phyloP scores from a whole-genome alignment of 2,797 vertebrate species.

The Microcaecilia unicolor region DNA sequence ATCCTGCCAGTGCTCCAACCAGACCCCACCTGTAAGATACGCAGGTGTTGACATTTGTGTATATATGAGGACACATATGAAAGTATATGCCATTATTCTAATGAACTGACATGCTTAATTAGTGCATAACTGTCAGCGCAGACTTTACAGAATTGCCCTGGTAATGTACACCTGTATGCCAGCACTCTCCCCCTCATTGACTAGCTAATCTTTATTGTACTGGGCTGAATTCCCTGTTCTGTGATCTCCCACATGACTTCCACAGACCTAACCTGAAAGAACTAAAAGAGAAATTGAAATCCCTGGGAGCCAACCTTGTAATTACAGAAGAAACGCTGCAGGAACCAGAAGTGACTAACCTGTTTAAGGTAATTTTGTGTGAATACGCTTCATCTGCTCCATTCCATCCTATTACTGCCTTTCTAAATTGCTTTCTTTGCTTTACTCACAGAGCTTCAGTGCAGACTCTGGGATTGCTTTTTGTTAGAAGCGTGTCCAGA shows the following conservation, averaged over 20 bases:
- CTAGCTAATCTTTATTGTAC: too few relatives aligned
- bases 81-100: too few relatives aligned
- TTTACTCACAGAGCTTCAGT: constrained; percentile 9
- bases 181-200: too few relatives aligned
- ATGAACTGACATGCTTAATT: too few relatives aligned
- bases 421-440: constrained; percentile 38
- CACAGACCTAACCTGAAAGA: constrained; percentile 31
- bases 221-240: too few relatives aligned
- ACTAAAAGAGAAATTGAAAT: constrained; percentile 38
- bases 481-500: constrained; percentile 21
- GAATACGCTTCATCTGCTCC: constrained; percentile 23
- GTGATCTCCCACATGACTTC: constrained; percentile 5
- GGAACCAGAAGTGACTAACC: constrained; percentile 39
- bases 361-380: constrained; percentile 44
- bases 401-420: constrained; percentile 26
- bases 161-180: too few relatives aligned
- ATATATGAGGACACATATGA: too few relatives aligned
- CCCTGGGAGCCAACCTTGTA: constrained; percentile 40
- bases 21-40: too few relatives aligned
- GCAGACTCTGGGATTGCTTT: constrained; percentile 7
- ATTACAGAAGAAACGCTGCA: constrained; percentile 49
- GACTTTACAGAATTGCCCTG: too few relatives aligned
- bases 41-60: too few relatives aligned
- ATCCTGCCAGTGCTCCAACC: too few relatives aligned
- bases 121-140: too few relatives aligned